Conservation (phyloP, 1,140 invertebrate genomes). For the Antheraea pernyi region DNA sequence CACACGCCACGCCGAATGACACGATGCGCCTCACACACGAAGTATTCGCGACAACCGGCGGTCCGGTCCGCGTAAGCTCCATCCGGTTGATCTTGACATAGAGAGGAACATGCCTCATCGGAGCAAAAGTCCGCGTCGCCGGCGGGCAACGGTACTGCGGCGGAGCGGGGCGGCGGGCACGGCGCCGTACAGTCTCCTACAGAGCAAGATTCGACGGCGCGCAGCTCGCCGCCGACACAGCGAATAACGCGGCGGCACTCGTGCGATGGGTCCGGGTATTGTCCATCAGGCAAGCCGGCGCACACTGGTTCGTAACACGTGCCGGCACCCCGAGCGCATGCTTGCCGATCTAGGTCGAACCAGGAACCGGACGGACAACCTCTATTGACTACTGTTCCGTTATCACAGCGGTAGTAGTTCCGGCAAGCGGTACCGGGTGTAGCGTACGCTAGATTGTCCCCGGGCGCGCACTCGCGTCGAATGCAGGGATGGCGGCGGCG, state of each 20-base stretch:
- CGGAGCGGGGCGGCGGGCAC: constrained; percentile 55
- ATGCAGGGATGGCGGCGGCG: constrained; percentile 52
- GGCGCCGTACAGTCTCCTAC: constrained; percentile 36
- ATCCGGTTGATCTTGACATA: constrained; percentile 70
- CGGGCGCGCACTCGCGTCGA: constrained; percentile 52
- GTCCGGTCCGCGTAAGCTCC: constrained; percentile 81
- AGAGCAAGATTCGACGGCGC: constrained; percentile 45
- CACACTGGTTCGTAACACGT: constrained; percentile 68
- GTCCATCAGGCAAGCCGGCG: constrained; percentile 59
- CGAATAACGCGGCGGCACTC: constrained; percentile 51
- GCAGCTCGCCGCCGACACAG: constrained; percentile 52
- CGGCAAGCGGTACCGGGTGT: constrained; percentile 78
- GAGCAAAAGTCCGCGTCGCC: constrained; percentile 69
- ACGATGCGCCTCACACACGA: constrained; percentile 73
- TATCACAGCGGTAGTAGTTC: constrained; percentile 76
- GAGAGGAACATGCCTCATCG: constrained; percentile 63
- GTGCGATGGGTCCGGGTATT: constrained; percentile 68
- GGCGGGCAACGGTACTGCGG: constrained; percentile 52
- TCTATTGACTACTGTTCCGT: constrained; percentile 74
- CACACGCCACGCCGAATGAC: constrained; percentile 75
- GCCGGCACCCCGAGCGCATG: constrained; percentile 66
- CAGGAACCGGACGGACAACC: constrained; percentile 69
- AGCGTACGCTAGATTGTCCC: constrained; percentile 60
- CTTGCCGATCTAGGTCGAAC: constrained; percentile 77
- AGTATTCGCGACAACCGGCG: constrained; percentile 81